phyloP scores from a whole-genome alignment of 1,140 invertebrate species.

The Oryzaephilus surinamensis region DNA sequence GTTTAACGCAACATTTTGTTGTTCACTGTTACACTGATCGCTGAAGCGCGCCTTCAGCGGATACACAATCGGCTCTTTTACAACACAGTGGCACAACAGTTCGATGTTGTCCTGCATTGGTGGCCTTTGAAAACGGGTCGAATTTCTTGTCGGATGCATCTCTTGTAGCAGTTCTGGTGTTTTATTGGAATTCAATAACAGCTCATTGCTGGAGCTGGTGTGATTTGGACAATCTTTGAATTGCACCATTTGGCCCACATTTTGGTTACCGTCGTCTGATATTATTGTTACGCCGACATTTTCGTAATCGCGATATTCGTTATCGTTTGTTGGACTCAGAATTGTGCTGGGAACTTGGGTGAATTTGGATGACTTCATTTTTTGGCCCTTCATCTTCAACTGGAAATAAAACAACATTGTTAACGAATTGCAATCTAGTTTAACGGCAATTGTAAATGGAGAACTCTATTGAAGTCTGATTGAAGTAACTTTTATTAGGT shows the following conservation, averaged over 20 bases:
- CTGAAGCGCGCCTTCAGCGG: constrained; percentile 18
- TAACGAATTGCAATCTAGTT: too few relatives aligned
- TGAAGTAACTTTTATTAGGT: too few relatives aligned
- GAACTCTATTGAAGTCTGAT: too few relatives aligned
- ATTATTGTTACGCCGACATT: constrained; percentile 22
- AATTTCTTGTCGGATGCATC: constrained; percentile 15
- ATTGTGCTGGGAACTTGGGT: constrained; percentile 29
- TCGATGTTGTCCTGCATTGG: constrained; percentile 12
- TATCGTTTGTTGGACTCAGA: constrained; percentile 21
- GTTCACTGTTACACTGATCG: constrained; percentile 18
- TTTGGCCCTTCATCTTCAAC: not conserved
- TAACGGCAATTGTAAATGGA: too few relatives aligned
- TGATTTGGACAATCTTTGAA: too few relatives aligned
- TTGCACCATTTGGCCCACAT: constrained; percentile 13
- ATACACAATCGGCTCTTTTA: constrained; percentile 13
- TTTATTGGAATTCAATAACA: constrained; percentile 21
- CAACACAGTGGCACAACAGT: constrained; percentile 28
- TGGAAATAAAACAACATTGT: not conserved
- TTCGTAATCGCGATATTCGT: constrained; percentile 29
- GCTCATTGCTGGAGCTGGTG: constrained; percentile 27
- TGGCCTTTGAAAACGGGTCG: constrained; percentile 14
- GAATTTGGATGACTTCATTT: constrained; percentile 31
- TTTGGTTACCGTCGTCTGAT: constrained; percentile 21
- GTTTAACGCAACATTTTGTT: constrained; percentile 23
- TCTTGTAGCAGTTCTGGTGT: constrained; percentile 12